These are phyloP conservation scores for Sorex maritimensis DNA, from an alignment of 2,797 vertebrate genomes.

Conservation along the genomic window DNA sequence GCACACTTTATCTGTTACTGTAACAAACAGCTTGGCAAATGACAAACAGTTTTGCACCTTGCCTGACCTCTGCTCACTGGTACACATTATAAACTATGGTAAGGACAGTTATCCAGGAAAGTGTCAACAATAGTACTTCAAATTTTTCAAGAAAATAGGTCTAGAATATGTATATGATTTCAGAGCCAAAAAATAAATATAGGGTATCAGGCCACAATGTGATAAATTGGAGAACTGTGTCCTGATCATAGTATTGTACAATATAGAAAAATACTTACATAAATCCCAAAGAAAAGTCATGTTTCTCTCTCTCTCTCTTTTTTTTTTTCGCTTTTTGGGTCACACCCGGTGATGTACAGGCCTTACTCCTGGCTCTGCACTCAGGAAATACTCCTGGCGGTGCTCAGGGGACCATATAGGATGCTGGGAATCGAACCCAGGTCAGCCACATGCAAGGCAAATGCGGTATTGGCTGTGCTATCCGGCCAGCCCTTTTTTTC, in stretches of 20 bases:
- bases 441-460: too few species aligned
- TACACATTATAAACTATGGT: constrained; percentile 6
- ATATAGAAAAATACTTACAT: constrained; percentile 48
- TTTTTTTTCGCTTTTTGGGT: too few species aligned
- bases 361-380: too few species aligned
- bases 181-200: constrained; percentile 54
- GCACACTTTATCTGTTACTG: constrained; percentile 55
- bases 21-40: constrained; percentile 63
- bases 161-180: constrained; percentile 59
- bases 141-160: constrained; percentile 27
- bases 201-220: constrained; percentile 57
- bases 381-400: too few species aligned
- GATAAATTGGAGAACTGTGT: constrained; percentile 65
- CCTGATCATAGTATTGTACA: constrained; percentile 10
- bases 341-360: too few species aligned
- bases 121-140: constrained; percentile 50
- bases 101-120: constrained; percentile 27
- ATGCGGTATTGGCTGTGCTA: too few species aligned
- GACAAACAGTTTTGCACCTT: constrained; percentile 47
- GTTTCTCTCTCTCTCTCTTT: too few species aligned
- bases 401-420: too few species aligned
- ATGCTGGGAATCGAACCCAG: too few species aligned
- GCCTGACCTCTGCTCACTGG: constrained; percentile 60
- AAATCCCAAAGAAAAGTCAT: constrained; percentile 25
- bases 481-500: too few species aligned